Conservation (phyloP, 2,113 vertebrate genomes). For the Corynorhinus townsendii region DNA sequence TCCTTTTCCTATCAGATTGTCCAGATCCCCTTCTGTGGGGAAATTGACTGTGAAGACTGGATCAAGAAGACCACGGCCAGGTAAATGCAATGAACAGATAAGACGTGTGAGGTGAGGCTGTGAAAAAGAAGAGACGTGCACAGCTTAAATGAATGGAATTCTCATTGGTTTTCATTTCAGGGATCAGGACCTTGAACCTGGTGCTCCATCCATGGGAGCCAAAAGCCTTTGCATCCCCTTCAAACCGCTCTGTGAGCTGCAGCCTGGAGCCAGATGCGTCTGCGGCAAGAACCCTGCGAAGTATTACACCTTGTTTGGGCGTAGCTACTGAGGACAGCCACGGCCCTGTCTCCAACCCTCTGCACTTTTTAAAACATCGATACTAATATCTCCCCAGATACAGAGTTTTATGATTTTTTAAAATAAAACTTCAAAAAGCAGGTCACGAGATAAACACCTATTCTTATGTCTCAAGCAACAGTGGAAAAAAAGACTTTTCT, state of each 20-base stretch:
- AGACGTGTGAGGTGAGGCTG: not conserved
- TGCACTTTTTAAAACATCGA: conserved; percentile 65
- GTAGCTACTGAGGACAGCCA: conserved; percentile 88
- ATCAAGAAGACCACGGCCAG: conserved; percentile 98
- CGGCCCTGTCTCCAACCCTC: conserved; percentile 38
- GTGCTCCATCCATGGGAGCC: conserved; percentile 97
- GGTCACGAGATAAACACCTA: conserved; percentile 60
- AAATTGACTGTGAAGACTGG: conserved; percentile 95
- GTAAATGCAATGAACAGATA: conserved; percentile 75
- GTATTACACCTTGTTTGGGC: conserved; percentile 96
- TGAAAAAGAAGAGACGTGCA: not conserved
- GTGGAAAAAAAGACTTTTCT: conserved; percentile 79
- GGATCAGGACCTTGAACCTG: conserved; percentile 97
- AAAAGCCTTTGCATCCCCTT: conserved; percentile 99
- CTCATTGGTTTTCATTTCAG: conserved; percentile 74
- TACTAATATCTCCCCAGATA: conserved; percentile 66
- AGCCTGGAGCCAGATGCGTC: conserved; percentile 87
- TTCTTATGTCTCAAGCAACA: conserved; percentile 73
- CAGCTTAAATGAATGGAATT: not conserved
- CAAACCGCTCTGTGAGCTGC: conserved; percentile 87
- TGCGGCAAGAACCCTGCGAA: conserved; percentile 90
- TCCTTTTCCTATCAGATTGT: conserved; percentile 83
- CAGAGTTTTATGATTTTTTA: conserved; percentile 80
- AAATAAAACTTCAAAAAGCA: conserved; percentile 65
- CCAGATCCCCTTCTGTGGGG: conserved; percentile 98